Evolutionary conservation across 2,797 vertebrate species (phyloP), one percentile per base, ranked within the genome.

Genomic region (Babyrousa celebensis): DNA sequence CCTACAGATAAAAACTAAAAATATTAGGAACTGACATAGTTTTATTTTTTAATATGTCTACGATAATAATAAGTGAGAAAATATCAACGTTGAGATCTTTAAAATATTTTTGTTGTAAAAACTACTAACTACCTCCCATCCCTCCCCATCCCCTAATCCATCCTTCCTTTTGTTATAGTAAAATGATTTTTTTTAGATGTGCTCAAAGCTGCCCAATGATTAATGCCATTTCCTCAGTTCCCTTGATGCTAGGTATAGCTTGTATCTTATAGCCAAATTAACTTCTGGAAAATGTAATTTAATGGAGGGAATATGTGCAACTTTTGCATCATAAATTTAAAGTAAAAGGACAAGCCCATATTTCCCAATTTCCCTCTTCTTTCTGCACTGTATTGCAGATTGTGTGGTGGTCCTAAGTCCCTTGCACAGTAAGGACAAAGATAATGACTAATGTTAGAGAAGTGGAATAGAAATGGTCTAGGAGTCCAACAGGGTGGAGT

Each of bases 401-500:
- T 29, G 10, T 80, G 4, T n/a, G 2, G 52, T 43, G 21, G 12
- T 43, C 15, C 10, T 12, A 54, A 25, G 5, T 54, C 71, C 91
- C 48, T 65, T 27, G 7, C 36, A 60, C 25, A 74, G 12, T 21
- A 21, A 80, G 14, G 15, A n/a, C 3, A 36, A 43, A 32, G 40
- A 21, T 3, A 54, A 29, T 3, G 23, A 48, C 15, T 16, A 12
- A 56, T 15, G 20, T 23, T 48, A 62, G 12, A 87, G 14, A 48
- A 58, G 52, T 5, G 65, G 18, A 65, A 8, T 3, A 70, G 70
- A 60, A 86, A 40, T 20, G 11, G 16, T 5, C 32, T 12, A 11
- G 2, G 3, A 18, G 5, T 58, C 2, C 52, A 63, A 8, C 0
- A 20, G 0, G 14, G 8, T 3, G 12, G 32, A 1, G 3, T 18